A percentile compares a stretch with the other conserved stretches of the same genome.
Evolutionary conservation across 2,888 invertebrate genomes (phyloP).

Genomic region (Cryptus viduatorius): DNA sequence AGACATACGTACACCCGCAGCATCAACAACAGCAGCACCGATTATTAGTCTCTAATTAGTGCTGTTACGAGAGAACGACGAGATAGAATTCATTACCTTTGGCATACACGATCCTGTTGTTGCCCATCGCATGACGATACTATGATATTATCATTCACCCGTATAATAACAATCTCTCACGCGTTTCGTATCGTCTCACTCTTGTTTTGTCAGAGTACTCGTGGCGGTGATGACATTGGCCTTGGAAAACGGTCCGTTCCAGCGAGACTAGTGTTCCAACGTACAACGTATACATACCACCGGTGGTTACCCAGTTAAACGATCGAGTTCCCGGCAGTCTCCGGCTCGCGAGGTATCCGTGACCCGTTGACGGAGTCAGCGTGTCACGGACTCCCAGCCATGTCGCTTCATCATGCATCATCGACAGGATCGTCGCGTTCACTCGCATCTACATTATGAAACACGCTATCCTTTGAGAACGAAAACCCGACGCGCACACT

Average conservation of each 20-base stretch:
- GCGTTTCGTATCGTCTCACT: conserved; percentile 36
- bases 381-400: conserved; percentile 62
- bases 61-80: conserved; percentile 61
- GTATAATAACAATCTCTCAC: conserved; percentile 55
- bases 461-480: not conserved
- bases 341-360: conserved; percentile 50
- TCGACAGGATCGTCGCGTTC: conserved; percentile 48
- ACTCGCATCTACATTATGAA: conserved; percentile 41
- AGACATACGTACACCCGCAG: conserved; percentile 23
- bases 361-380: conserved; percentile 65
- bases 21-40: conserved; percentile 35
- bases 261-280: not conserved
- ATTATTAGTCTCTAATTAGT: conserved; percentile 65
- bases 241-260: conserved; percentile 39
- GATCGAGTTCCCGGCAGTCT: conserved; percentile 5
- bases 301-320: conserved; percentile 55
- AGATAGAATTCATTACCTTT: conserved; percentile 35
- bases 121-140: conserved; percentile 34
- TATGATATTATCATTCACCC: conserved; percentile 51
- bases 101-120: conserved; percentile 19
- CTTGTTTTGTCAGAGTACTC: not conserved
- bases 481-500: not conserved
- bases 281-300: conserved; percentile 24
- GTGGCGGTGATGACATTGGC: conserved; percentile 63
- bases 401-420: conserved; percentile 53